Base-by-base conservation (phyloP, 1,140 invertebrate species). In the Papilio dardanus region DNA sequence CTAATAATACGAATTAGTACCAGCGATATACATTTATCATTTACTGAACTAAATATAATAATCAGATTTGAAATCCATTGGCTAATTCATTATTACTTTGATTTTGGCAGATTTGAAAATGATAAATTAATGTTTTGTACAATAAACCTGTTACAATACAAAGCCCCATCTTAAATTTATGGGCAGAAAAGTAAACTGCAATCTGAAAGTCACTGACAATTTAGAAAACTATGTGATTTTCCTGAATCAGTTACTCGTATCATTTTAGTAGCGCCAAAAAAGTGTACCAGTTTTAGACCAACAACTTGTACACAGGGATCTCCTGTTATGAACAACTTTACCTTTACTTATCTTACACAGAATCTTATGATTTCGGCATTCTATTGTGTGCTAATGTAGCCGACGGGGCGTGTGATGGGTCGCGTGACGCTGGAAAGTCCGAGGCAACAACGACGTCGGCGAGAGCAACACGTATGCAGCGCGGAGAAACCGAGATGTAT, bases 401-500 rank as follows among this genome's bases (percentile, higher is more conserved):
- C 71, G 80, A 62, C 79, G 78, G 78, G 80, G 73, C 74, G 77
- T 79, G 76, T 68, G 77, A 77, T 76, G 78, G 76, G 77, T 86
- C 77, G 83, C 85, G 85, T 86, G 85, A 81, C 80, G 79, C 37
- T 81, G 74, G 83, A 86, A 86, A 86, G 79, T 79, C 74, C 78
- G 77, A 76, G 58, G 68, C 65, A 75, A 71, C 73, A 71, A 77
- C 42, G 74, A n/a, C 73, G 33, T 68, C 71, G 50, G 50, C 68
- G 76, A 54, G 31, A 65, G 35, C 46, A 33, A 33, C 33, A 50
- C 65, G 74, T 76, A 37, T 33, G 74, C 62, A 75, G 35, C 75
- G 58, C 35, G 78, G 82, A 86, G 86, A 88, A 87, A 88, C 84
- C 84, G 69, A 89, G 85, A 87, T 86, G 81, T 76, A 81, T 79